These are phyloP conservation scores for Chymomyza fuscimana DNA, from an alignment of 2,888 invertebrate species.

Conservation along the genomic window DNA sequence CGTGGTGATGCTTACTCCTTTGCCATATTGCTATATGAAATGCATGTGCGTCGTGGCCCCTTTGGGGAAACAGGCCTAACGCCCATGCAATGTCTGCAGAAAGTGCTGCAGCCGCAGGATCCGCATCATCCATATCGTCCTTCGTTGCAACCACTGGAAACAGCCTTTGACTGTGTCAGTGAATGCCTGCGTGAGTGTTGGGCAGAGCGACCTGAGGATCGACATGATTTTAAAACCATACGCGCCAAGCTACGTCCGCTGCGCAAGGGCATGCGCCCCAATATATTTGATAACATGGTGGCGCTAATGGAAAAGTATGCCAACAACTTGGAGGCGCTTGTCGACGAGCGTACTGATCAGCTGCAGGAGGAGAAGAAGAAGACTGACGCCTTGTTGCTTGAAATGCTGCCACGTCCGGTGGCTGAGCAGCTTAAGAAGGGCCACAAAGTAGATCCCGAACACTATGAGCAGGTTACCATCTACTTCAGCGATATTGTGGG, in stretches of 20 bases:
- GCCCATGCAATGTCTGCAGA: constrained; percentile 82
- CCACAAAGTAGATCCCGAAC: constrained; percentile 92
- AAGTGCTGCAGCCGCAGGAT: constrained; percentile 78
- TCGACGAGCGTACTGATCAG: constrained; percentile 96
- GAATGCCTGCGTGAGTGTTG: constrained; percentile 94
- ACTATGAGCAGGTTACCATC: constrained; percentile 92
- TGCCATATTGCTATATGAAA: constrained; percentile 92
- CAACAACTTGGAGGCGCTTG: constrained; percentile 94
- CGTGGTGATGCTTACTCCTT: constrained; percentile 93
- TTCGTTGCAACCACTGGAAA: constrained; percentile 88
- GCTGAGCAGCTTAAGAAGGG: constrained; percentile 95
- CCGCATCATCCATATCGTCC: constrained; percentile 81
- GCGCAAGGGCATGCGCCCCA: constrained; percentile 95
- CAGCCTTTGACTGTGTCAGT: constrained; percentile 91
- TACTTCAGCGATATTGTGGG: constrained; percentile 98
- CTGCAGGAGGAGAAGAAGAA: constrained; percentile 97
- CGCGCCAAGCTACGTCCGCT: constrained; percentile 89
- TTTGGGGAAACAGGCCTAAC: constrained; percentile 87
- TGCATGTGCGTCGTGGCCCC: constrained; percentile 92
- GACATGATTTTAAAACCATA: constrained; percentile 93
- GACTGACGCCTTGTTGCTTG: constrained; percentile 92
- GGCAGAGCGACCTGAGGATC: constrained; percentile 87
- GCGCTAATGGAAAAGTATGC: constrained; percentile 99
- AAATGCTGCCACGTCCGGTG: constrained; percentile 94
- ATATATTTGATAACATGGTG: constrained; percentile 99